Evolutionary conservation across 2,797 vertebrate genomes (phyloP).

Genomic region (Trachops cirrhosus): DNA sequence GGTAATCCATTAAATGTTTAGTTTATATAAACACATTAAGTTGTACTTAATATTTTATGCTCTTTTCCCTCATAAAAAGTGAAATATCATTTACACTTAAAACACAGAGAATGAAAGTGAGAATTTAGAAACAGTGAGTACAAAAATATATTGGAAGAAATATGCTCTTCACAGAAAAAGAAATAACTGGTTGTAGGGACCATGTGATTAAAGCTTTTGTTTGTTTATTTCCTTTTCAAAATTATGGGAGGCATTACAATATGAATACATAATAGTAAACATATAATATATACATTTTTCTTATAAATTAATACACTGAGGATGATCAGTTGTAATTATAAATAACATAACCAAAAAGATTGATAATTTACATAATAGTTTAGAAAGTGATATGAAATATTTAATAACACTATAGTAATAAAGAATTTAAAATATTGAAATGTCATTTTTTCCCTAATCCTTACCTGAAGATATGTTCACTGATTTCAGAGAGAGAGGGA

Average conservation of each 20-base stretch:
- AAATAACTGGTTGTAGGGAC: neutral
- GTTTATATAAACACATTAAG: neutral
- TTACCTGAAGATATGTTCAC: too few relatives aligned
- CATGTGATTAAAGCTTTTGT: neutral
- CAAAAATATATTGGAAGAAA: neutral
- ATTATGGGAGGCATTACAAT: neutral
- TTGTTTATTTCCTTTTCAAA: neutral
- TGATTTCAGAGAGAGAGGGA: too few relatives aligned
- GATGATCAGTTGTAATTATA: neutral
- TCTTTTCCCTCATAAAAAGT: neutral
- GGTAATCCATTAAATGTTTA: neutral
- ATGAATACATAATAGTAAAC: neutral
- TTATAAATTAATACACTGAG: neutral
- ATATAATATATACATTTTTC: neutral
- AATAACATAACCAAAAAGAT: neutral
- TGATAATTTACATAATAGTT: neutral
- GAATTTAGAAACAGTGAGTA: neutral
- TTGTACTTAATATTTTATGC: neutral
- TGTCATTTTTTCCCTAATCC: neutral
- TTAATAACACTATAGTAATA: neutral
- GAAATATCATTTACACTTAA: neutral
- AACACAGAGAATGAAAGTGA: neutral
- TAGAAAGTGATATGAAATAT: neutral
- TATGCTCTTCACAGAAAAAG: neutral
- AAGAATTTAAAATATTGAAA: neutral